Evolutionary conservation across 2,797 vertebrate genomes (phyloP).

Genomic region (Microchirus variegatus): DNA sequence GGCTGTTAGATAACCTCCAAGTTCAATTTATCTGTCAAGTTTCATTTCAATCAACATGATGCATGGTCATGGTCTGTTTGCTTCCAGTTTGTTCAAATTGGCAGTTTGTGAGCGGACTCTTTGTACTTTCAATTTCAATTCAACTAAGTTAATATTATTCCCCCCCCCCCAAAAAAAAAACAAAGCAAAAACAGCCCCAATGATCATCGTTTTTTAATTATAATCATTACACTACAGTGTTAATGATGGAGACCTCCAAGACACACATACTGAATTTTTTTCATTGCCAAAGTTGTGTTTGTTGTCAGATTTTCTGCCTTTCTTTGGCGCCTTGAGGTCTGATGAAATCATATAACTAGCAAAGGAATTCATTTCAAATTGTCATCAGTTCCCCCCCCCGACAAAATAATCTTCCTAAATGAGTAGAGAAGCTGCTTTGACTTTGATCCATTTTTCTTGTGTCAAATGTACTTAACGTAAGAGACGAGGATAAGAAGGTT

Average conservation of each 20-base stretch:
- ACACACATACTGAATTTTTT: no score
- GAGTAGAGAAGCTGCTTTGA: conserved; percentile 26
- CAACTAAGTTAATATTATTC: not conserved
- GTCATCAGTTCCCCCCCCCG: no score
- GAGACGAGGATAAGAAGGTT: conserved; percentile 49
- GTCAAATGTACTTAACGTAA: conserved; percentile 53
- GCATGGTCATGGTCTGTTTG: conserved; percentile 59
- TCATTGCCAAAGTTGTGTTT: no score
- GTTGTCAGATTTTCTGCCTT: no score
- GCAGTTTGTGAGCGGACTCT: conserved; percentile 35
- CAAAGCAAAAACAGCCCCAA: not conserved
- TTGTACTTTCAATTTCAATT: conserved; percentile 30
- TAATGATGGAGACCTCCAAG: no score
- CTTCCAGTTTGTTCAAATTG: conserved; percentile 46
- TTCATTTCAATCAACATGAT: conserved; percentile 69
- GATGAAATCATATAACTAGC: no score
- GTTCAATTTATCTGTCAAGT: conserved; percentile 71
- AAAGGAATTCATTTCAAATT: no score
- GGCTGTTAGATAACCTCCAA: conserved; percentile 66
- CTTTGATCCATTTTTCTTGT: conserved; percentile 61
- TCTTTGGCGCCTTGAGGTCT: no score
- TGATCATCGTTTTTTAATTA: not conserved
- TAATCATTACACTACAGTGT: not conserved
- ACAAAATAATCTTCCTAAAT: no score
- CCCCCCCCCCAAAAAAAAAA: not conserved